These are phyloP conservation scores for Lipotes vexillifer DNA, from an alignment of 2,113 vertebrate genomes.

Conservation along the genomic window DNA sequence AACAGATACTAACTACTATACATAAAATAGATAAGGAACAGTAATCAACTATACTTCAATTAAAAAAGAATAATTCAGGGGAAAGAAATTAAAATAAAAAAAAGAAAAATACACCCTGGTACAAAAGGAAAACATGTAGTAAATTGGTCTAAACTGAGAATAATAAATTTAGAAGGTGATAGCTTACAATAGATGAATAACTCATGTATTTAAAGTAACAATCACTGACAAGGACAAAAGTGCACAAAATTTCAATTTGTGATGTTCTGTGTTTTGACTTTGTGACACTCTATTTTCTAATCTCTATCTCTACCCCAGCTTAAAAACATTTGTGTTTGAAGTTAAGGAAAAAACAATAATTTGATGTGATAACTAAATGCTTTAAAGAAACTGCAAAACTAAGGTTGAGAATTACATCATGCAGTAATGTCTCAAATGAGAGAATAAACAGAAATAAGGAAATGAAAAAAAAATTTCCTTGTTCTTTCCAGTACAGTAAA, in stretches of 20 bases:
- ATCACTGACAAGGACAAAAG: not conserved
- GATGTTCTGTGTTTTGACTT: not conserved
- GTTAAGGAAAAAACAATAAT: not conserved
- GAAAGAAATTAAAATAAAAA: too few relatives aligned
- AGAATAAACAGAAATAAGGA: not conserved
- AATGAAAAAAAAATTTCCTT: conserved; percentile 15
- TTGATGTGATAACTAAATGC: not conserved
- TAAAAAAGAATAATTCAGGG: too few relatives aligned
- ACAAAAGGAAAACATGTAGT: not conserved
- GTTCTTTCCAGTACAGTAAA: not conserved
- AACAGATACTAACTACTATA: too few relatives aligned
- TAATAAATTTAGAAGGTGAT: not conserved
- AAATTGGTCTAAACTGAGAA: not conserved
- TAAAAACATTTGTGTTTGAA: not conserved
- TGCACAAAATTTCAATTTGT: not conserved
- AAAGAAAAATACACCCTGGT: too few relatives aligned
- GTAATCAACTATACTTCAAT: too few relatives aligned
- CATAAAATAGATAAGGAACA: too few relatives aligned
- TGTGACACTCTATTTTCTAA: not conserved
- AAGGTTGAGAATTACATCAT: not conserved
- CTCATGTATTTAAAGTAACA: not conserved
- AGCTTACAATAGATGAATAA: not conserved
- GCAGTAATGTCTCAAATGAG: not conserved
- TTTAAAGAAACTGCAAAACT: not conserved
- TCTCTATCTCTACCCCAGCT: not conserved